Evolutionary conservation across 2,888 invertebrate species (phyloP).

Genomic region (Dyspetes luteomarginatus): DNA sequence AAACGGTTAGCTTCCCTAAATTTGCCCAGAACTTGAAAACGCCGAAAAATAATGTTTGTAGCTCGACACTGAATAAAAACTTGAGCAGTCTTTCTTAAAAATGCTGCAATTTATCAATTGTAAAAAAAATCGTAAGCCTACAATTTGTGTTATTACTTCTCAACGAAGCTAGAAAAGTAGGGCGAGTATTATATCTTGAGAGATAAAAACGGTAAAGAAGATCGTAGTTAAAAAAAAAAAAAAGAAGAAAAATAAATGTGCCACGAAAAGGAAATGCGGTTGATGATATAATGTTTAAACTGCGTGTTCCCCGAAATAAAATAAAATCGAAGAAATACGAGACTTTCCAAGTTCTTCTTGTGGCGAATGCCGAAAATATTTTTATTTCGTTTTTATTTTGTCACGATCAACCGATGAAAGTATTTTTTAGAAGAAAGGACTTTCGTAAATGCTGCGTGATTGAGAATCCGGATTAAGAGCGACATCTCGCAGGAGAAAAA

Average conservation of each 20-base stretch:
- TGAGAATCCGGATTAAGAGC: slow-evolving; percentile 39
- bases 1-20: too few relatives aligned
- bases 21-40: too few relatives aligned
- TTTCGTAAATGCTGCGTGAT: slow-evolving; percentile 42
- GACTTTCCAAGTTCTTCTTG: slow-evolving; percentile 46
- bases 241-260: slow-evolving; percentile 58
- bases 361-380: slow-evolving; percentile 40
- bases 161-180: background rate
- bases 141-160: too few relatives aligned
- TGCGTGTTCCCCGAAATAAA: slow-evolving; percentile 64
- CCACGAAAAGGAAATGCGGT: slow-evolving; percentile 64
- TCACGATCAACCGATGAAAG: slow-evolving; percentile 64
- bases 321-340: slow-evolving; percentile 29
- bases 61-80: too few relatives aligned
- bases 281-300: slow-evolving; percentile 62
- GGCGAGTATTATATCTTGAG: slow-evolving; percentile 12
- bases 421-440: slow-evolving; percentile 47
- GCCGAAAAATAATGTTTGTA: too few relatives aligned
- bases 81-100: too few relatives aligned
- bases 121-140: too few relatives aligned
- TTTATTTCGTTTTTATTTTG: slow-evolving; percentile 15
- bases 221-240: slow-evolving; percentile 10
- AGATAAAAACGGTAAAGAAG: background rate
- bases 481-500: slow-evolving; percentile 32
- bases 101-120: background rate